These are phyloP conservation scores for Himantopus leucocephalus DNA, from an alignment of 2,113 vertebrate genomes.

Conservation along the genomic window DNA sequence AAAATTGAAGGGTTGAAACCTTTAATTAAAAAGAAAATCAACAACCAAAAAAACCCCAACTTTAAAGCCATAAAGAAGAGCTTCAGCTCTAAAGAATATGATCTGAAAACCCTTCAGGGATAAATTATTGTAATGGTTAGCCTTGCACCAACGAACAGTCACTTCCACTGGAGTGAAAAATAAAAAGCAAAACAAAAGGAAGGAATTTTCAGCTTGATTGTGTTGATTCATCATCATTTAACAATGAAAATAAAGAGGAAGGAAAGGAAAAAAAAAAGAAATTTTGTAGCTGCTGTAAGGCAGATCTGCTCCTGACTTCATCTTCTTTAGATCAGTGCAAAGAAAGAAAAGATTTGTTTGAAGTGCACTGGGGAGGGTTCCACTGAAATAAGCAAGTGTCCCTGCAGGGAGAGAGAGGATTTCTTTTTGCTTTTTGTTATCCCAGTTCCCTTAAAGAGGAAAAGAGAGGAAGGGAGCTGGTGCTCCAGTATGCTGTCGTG, in stretches of 20 bases:
- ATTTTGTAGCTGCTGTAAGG: not conserved
- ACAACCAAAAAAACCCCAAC: not conserved
- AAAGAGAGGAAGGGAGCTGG: not conserved
- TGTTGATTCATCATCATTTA: not conserved
- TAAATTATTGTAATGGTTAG: not conserved
- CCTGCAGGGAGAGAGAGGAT: not conserved
- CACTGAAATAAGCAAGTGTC: not conserved
- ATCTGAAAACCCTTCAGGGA: constrained; percentile 3
- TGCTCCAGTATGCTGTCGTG: rapidly evolving
- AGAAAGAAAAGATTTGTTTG: not conserved
- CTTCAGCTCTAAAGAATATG: not conserved
- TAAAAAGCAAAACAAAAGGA: not conserved
- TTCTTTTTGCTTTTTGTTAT: not conserved
- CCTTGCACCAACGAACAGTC: not conserved
- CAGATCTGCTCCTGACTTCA: not conserved
- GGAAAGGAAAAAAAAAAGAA: not conserved
- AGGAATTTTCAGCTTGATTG: not conserved
- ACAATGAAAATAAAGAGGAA: not conserved
- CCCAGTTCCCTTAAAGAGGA: not conserved
- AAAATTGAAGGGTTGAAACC: constrained; percentile 20
- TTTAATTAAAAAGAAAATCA: constrained; percentile 56
- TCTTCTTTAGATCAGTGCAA: not conserved
- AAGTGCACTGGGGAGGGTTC: not conserved
- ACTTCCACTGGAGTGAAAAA: not conserved
- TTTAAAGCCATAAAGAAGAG: constrained; percentile 17